Base-by-base conservation (phyloP, 2,113 vertebrate species). In the Rhagologus leucostigma region DNA sequence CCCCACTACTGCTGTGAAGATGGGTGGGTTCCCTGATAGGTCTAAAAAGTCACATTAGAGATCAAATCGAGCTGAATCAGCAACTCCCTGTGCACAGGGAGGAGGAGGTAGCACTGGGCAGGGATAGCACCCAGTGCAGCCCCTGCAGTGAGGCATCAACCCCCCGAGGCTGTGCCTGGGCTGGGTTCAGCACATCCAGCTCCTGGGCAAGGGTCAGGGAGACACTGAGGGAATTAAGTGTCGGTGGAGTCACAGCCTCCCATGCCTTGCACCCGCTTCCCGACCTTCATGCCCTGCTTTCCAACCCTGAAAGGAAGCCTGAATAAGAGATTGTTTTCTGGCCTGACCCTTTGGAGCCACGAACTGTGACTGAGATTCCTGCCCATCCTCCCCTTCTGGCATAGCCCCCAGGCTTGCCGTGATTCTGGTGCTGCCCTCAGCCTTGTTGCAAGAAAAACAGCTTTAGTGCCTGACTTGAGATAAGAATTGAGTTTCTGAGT, bases 1-100 rank as follows among this genome's bases (percentile, higher is more conserved):
- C 57, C 84, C 68, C 59, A 42, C 39, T 1, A 3, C 20, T 14
- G 84, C 62, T 90, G 15, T 16, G 22, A 3, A 7, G 62, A 14
- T 0, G 0, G 20, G 11, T 1, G 44, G 69, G 42, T 33, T 77
- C 71, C 69, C 49, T 76, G 27, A 20, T 9, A 10, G 13, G 2
- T 9, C 53, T 59, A 4, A 56, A 44, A 70, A 49, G 30, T 42
- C 55, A 10, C 1, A 0, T 9, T 35, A 33, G 80, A 39, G 64
- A 14, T 62, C n/a, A 29, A 15, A 42, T 4, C 15, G 60, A 87
- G 87, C 68, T 50, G 64, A 23, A 22, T 62, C 59, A 33, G 55
- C 0, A 26, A 3, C 33, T 81, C 30, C n/a, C 22, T 6, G 1
- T 4, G 26, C 65, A 9, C 52, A 64, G 42, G 41, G n/a, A 20